Evolutionary conservation across 2,113 vertebrate species (phyloP), one percentile per base, ranked within the genome.

Genomic region (Nothoprocta perdicaria): DNA sequence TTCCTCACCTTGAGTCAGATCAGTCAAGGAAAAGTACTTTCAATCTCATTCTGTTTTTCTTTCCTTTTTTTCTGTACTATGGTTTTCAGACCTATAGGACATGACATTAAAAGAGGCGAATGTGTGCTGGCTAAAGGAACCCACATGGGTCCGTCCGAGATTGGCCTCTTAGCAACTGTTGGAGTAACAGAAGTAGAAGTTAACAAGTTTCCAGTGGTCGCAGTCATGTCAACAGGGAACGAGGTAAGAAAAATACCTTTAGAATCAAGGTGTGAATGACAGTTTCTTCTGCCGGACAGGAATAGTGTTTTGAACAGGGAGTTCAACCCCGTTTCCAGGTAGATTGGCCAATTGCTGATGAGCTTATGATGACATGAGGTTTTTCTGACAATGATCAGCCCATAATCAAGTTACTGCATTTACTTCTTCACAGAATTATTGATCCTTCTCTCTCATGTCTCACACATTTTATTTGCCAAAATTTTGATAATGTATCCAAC

Each of bases 171-270:
- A 93, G 99, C 99, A 97, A 99, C 99, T 86, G 99, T 99, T 84
- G 99, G 99, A 91, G 99, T 99, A 97, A 99, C 99, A 5, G 99
- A 99, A 97, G 99, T 99, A 97, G 99, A 99, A 97, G 99, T 99
- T 90, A 99, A 99, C 97, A 99, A 99, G 95, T 99, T 99, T 96
- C 99, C 99, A 23, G 99, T 99, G 94, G 98, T 99, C 95, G 99
- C 99, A 52, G 99, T 99, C 89, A 99, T 99, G 99, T 99, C 99
- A 88, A 99, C 99, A 96, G 99, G 99, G 92, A 99, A 99, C 87
- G 99, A 99, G 98, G 99, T 99, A 97, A 97, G 95, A 92, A 94
- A 86, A 80, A 31, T 82, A 69, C 43, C 5, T 86, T 87, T 75
- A 53, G 74, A 86, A 68, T 85, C 53, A 58, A 35, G n/a, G 15